Evolutionary conservation across 1,140 invertebrate genomes (phyloP), one percentile per base, ranked within the genome.

Genomic region (Aphis gossypii): DNA sequence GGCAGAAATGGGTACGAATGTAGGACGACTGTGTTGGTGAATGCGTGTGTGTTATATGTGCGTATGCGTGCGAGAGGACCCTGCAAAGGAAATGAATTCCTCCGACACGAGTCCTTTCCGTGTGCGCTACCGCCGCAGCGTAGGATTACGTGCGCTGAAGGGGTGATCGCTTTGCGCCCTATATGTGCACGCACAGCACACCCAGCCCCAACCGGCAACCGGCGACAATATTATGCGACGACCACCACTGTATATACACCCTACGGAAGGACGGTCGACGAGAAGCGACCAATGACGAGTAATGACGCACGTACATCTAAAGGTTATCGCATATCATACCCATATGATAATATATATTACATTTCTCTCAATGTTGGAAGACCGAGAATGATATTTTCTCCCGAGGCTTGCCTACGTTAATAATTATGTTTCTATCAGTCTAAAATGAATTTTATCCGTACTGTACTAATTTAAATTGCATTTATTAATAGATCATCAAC

Each of bases 51-150:
- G n/a, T 89, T 20, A 7, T 11, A 46, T 48, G 5, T 20, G n/a
- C 51, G 11, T 35, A 35, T 88, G 86, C n/a, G 48, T 35, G n/a
- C 48, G 86, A 89, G 87, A 89, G 48, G 87, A 54, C 87, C 35
- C 48, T 25, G 35, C n/a, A 41, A 56, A 89, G 88, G 88, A 89
- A 89, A 89, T 89, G 88, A 56, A 89, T 89, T 89, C 51, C 48
- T 56, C 88, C 51, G 48, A 41, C 60, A 76, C 88, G 51, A 89
- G 88, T 41, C 51, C 21, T 89, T 89, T 23, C 48, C 48, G 35
- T 30, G 51, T 87, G 46, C 46, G 30, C 46, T 46, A 46, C 41
- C 30, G 41, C 86, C 86, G 18, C 1, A 5, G 30, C 25, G 56
- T 30, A 90, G 89, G 38, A 60, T 90, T 68, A 41, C 54, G 89